These are phyloP conservation scores for Hypotaenidia okinawae DNA, from an alignment of 2,797 vertebrate species.

Conservation along the genomic window DNA sequence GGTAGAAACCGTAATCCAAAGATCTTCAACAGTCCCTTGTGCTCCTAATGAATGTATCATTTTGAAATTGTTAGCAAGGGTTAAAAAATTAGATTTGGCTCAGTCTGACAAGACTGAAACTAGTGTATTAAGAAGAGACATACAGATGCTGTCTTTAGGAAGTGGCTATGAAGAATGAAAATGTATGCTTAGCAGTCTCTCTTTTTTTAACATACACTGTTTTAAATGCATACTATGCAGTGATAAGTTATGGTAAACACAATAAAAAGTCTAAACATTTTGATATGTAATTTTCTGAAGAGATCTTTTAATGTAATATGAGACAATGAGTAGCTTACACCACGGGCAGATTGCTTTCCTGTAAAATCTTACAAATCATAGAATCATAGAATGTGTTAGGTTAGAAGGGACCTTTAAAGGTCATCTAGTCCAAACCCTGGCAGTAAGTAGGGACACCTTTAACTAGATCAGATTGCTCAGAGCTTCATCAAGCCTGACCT, in stretches of 20 bases:
- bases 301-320: neutral
- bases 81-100: neutral
- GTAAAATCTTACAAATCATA: neutral
- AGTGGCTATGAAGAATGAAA: constrained; percentile 6
- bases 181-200: neutral
- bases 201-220: neutral
- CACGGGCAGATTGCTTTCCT: neutral
- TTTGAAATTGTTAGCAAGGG: neutral
- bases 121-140: neutral
- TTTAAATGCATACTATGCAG: neutral
- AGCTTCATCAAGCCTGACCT: too few species aligned
- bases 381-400: too few species aligned
- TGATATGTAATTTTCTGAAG: neutral
- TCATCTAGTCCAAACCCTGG: too few species aligned
- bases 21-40: neutral
- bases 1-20: neutral
- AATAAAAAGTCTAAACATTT: constrained; percentile 1
- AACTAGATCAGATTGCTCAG: too few species aligned
- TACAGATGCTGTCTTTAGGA: neutral
- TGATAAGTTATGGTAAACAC: neutral
- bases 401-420: too few species aligned
- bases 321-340: neutral
- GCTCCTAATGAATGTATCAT: neutral
- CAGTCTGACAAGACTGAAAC: neutral
- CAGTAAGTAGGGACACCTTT: too few species aligned